Conservation (phyloP, 2,797 vertebrate species). For the Coluber constrictor region DNA sequence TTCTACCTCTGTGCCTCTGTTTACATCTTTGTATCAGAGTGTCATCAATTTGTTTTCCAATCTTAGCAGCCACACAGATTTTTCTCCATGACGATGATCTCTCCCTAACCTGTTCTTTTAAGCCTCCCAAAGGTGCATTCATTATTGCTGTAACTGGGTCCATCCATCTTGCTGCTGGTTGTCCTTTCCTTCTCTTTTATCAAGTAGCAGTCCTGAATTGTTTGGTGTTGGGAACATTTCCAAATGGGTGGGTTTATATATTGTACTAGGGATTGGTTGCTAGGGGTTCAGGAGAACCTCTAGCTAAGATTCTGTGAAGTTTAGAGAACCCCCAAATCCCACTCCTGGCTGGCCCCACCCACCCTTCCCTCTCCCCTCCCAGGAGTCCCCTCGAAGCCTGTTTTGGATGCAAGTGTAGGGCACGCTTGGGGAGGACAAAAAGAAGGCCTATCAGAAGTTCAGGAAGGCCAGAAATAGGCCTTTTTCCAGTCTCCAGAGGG, state of each 20-base stretch:
- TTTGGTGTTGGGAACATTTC: neutral
- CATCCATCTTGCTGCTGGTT: neutral
- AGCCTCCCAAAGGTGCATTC: neutral
- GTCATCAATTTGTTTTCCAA: neutral
- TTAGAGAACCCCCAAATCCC: too few relatives aligned
- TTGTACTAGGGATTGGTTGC: neutral
- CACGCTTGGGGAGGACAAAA: too few relatives aligned
- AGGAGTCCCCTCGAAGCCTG: too few relatives aligned
- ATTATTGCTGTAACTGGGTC: neutral
- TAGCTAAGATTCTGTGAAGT: too few relatives aligned
- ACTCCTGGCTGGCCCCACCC: too few relatives aligned
- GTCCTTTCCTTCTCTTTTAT: neutral
- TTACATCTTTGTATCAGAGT: neutral
- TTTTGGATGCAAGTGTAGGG: too few relatives aligned
- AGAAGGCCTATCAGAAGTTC: too few relatives aligned
- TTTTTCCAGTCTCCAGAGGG: too few relatives aligned
- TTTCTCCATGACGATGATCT: neutral
- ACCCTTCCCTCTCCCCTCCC: too few relatives aligned
- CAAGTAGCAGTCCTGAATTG: neutral
- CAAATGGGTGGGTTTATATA: neutral
- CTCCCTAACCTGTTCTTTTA: neutral
- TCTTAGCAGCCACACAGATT: neutral
- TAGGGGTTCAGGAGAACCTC: too few relatives aligned
- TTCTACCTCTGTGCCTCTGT: neutral
- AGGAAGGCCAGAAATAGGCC: too few relatives aligned